Conservation (phyloP, 2,113 vertebrate species). For the Eulemur rufifrons region DNA sequence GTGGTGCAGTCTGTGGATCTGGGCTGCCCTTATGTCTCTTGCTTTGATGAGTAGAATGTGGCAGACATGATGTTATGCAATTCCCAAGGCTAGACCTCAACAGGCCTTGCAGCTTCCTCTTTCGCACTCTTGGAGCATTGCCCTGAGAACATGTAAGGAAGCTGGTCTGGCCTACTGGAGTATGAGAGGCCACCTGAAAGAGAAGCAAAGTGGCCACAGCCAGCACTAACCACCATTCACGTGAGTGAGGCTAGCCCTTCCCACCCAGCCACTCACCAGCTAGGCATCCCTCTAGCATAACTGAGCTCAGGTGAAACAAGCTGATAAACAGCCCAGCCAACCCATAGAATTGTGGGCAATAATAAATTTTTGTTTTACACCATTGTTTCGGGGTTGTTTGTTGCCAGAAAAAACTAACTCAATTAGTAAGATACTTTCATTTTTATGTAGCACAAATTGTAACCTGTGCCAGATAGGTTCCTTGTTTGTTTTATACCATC, state of each 20-base stretch:
- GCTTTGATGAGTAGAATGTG: not conserved
- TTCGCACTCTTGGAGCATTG: not conserved
- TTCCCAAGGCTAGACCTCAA: not conserved
- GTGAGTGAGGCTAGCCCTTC: not conserved
- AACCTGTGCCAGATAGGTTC: not conserved
- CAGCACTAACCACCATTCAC: not conserved
- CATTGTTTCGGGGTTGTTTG: not conserved
- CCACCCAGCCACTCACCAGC: not conserved
- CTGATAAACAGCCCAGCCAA: not conserved
- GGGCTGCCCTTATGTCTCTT: not conserved
- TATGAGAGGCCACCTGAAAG: not conserved
- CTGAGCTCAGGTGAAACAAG: not conserved
- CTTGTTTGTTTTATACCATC: not conserved
- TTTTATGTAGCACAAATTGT: constrained; percentile 28
- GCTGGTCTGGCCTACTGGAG: not conserved
- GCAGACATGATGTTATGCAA: not conserved
- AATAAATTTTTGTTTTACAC: not conserved
- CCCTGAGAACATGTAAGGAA: not conserved
- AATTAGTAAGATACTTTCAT: not conserved
- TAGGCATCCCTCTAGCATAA: not conserved
- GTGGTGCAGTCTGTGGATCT: not conserved
- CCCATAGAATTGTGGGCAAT: not conserved
- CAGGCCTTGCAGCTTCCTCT: not conserved
- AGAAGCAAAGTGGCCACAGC: not conserved
- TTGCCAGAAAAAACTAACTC: not conserved